Conservation (phyloP, 1,140 invertebrate species). For the Drosophila punjabiensis region DNA sequence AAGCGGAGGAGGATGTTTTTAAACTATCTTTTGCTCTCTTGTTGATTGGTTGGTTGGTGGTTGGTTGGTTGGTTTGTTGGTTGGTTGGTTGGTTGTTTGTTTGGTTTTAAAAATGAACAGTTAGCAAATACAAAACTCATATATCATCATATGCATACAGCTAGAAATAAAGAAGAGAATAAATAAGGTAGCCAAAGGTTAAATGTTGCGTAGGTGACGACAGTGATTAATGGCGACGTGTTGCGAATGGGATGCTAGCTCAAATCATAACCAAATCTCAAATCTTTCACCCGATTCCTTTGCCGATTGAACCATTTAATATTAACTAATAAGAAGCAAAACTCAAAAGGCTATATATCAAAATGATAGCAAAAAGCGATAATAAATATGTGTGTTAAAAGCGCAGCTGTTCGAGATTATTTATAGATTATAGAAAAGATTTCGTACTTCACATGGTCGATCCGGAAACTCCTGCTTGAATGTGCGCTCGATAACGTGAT, state of each 20-base stretch:
- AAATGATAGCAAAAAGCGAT: slow-evolving; percentile 42
- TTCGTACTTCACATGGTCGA: slow-evolving; percentile 84
- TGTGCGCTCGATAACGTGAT: slow-evolving; percentile 81
- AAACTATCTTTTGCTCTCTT: slow-evolving; percentile 57
- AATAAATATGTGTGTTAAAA: slow-evolving; percentile 37
- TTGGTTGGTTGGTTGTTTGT: slow-evolving; percentile 43
- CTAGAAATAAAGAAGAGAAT: slow-evolving; percentile 81
- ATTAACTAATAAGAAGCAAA: slow-evolving; percentile 12
- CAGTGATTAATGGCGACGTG: slow-evolving; percentile 26
- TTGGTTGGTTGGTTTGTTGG: slow-evolving; percentile 36
- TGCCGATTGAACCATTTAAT: slow-evolving; percentile 11
- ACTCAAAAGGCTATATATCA: slow-evolving; percentile 31
- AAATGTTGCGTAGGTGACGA: slow-evolving; percentile 13
- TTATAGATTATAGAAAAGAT: slow-evolving; percentile 76
- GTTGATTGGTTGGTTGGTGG: slow-evolving; percentile 33
- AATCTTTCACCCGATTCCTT: slow-evolving; percentile 17
- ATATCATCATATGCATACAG: slow-evolving; percentile 78
- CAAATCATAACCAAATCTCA: slow-evolving; percentile 13
- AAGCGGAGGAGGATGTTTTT: slow-evolving; percentile 44
- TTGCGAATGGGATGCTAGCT: slow-evolving; percentile 16
- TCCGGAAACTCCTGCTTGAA: slow-evolving; percentile 81
- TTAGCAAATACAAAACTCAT: slow-evolving; percentile 76
- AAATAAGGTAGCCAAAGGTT: slow-evolving; percentile 58
- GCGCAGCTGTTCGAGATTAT: slow-evolving; percentile 38
- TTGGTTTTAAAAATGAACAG: slow-evolving; percentile 72